A percentile compares a stretch with the other conserved stretches of the same genome.
phyloP scores from a whole-genome alignment of 2,888 invertebrate species.

The Mythimna lalbum region DNA sequence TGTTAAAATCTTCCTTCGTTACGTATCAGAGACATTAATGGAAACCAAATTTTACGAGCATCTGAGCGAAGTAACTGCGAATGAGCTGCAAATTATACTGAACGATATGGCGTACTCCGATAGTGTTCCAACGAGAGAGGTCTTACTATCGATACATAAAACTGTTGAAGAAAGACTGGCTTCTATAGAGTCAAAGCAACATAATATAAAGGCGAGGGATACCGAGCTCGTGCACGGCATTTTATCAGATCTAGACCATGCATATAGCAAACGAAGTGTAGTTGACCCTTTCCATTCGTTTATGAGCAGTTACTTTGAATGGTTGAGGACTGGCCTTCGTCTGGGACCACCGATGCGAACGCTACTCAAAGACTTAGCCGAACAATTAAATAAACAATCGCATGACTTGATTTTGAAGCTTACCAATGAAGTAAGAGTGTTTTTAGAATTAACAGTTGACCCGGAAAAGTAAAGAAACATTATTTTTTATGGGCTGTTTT shows the following conservation, averaged over 20 bases:
- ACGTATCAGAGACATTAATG: constrained; percentile 52
- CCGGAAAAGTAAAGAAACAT: constrained; percentile 65
- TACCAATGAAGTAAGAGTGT: constrained; percentile 75
- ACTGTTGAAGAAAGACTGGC: constrained; percentile 71
- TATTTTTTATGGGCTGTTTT: constrained; percentile 12
- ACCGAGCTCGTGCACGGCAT: constrained; percentile 75
- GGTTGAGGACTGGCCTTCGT: constrained; percentile 64
- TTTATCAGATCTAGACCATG: constrained; percentile 81
- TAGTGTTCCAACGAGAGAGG: constrained; percentile 71
- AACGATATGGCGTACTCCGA: constrained; percentile 79
- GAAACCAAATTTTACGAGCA: constrained; percentile 72
- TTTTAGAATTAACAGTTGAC: constrained; percentile 78
- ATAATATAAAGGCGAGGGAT: constrained; percentile 68
- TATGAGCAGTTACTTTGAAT: constrained; percentile 69
- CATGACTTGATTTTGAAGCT: constrained; percentile 73
- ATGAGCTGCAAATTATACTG: constrained; percentile 77
- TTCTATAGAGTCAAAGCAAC: constrained; percentile 52
- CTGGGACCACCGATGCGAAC: constrained; percentile 64
- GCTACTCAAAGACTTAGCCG: constrained; percentile 68
- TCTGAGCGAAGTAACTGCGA: constrained; percentile 70
- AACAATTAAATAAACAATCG: constrained; percentile 61
- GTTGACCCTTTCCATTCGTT: constrained; percentile 73
- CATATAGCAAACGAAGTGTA: constrained; percentile 70
- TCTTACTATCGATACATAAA: constrained; percentile 71
- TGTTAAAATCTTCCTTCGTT: constrained; percentile 63